phyloP scores from a whole-genome alignment of 2,888 invertebrate genomes.

The Alcis repandata region DNA sequence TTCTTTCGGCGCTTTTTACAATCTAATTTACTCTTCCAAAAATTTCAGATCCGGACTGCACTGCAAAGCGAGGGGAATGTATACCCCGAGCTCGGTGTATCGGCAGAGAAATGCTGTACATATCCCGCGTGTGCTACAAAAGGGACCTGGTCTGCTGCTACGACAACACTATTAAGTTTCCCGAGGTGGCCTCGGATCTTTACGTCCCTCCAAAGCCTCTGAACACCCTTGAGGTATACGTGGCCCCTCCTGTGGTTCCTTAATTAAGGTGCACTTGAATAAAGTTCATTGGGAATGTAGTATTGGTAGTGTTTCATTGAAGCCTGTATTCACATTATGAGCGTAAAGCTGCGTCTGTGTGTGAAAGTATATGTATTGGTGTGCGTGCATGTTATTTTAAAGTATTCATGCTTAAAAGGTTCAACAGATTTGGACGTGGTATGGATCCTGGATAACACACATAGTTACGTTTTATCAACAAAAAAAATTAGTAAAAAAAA shows the following conservation, averaged over 20 bases:
- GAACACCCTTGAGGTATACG: background rate
- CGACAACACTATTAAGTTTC: slow-evolving; percentile 52
- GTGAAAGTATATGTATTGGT: too few relatives aligned
- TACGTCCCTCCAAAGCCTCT: background rate
- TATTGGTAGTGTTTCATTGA: background rate
- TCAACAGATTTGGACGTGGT: too few relatives aligned
- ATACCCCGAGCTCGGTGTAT: slow-evolving; percentile 59
- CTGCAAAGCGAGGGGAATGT: slow-evolving; percentile 61
- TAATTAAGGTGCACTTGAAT: background rate
- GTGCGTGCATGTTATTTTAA: too few relatives aligned
- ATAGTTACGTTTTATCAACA: too few relatives aligned
- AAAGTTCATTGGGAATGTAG: background rate
- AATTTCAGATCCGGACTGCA: slow-evolving; percentile 64
- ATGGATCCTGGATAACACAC: too few relatives aligned
- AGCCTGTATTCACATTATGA: background rate
- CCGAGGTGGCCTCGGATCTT: slow-evolving; percentile 14
- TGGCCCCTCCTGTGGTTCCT: slow-evolving; percentile 13
- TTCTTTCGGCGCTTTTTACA: too few relatives aligned
- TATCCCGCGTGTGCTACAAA: slow-evolving; percentile 64
- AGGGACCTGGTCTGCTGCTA: slow-evolving; percentile 72
- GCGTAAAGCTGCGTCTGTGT: too few relatives aligned
- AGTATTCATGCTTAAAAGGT: too few relatives aligned
- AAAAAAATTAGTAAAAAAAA: too few relatives aligned
- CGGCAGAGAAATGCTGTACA: slow-evolving; percentile 62
- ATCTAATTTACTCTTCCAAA: too few relatives aligned